A percentile compares a stretch with the other conserved stretches of the same genome.
Conservation (phyloP, 1,140 invertebrate species). For the Octopus bimaculoides region DNA sequence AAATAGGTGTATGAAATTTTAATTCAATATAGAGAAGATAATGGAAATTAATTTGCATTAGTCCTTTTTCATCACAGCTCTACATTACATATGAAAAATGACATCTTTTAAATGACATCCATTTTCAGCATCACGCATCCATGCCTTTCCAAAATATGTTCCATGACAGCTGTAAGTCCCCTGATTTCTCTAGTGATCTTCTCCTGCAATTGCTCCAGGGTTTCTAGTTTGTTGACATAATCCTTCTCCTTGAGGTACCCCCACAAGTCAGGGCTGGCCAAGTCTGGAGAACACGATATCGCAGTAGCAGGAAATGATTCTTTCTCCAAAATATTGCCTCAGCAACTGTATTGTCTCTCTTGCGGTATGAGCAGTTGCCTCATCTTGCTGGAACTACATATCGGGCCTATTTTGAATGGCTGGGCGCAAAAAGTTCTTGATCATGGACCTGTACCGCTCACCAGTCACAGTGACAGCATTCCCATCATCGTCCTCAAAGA, state of each 20-base stretch:
- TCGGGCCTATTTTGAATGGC: too few relatives aligned
- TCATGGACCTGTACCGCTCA: too few relatives aligned
- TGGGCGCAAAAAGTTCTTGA: too few relatives aligned
- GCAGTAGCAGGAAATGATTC: neutral
- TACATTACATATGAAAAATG: neutral
- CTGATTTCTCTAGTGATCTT: neutral
- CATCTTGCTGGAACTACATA: too few relatives aligned
- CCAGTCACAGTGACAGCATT: neutral
- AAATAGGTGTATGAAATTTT: too few relatives aligned
- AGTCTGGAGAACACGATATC: neutral
- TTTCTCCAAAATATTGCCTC: neutral
- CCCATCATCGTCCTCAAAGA: neutral
- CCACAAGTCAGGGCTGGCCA: too few relatives aligned
- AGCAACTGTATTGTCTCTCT: neutral
- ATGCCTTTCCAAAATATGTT: neutral
- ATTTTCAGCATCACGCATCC: neutral
- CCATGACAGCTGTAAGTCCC: neutral
- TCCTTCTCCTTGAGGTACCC: too few relatives aligned
- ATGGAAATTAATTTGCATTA: too few relatives aligned
- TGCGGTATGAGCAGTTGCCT: too few relatives aligned
- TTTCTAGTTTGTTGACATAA: too few relatives aligned
- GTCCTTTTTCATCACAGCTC: too few relatives aligned
- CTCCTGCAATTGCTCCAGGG: neutral
- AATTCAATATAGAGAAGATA: too few relatives aligned
- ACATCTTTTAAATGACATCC: neutral